These are phyloP conservation scores for Odontocerum albicorne DNA, from an alignment of 2,888 invertebrate genomes.

Conservation along the genomic window DNA sequence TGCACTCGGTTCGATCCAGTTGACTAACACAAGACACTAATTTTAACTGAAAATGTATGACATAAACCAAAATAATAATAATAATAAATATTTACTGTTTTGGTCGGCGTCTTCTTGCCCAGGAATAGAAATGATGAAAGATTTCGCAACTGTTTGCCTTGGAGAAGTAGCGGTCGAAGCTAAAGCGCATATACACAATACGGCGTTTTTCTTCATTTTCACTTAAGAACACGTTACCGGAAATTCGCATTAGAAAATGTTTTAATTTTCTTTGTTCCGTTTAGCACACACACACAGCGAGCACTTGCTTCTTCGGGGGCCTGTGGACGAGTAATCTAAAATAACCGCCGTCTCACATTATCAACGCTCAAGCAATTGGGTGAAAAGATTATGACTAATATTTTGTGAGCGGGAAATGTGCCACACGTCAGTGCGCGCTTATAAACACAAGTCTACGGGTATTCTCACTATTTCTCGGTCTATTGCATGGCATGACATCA, in stretches of 20 bases:
- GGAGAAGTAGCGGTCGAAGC: slow-evolving; percentile 19
- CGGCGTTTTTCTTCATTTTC: slow-evolving; percentile 35
- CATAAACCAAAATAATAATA: too few relatives aligned
- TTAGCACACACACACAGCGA: background rate
- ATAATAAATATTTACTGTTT: slow-evolving; percentile 20
- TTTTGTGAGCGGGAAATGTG: slow-evolving; percentile 27
- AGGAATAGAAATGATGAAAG: slow-evolving; percentile 23
- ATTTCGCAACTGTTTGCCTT: slow-evolving; percentile 7
- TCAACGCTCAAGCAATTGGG: slow-evolving; percentile 21
- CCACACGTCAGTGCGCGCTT: slow-evolving; percentile 21
- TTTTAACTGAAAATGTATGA: too few relatives aligned
- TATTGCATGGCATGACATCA: slow-evolving; percentile 25
- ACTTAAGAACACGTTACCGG: background rate
- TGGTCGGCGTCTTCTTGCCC: slow-evolving; percentile 10
- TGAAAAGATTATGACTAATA: slow-evolving; percentile 31
- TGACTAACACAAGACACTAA: too few relatives aligned
- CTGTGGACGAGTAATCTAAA: slow-evolving; percentile 12
- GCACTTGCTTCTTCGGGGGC: background rate
- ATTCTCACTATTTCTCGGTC: slow-evolving; percentile 3
- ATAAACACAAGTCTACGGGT: background rate
- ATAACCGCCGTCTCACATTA: slow-evolving; percentile 9
- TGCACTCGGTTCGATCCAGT: too few relatives aligned
- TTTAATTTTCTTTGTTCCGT: slow-evolving; percentile 1
- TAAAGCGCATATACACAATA: slow-evolving; percentile 31
- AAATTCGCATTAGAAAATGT: background rate